phyloP scores from a whole-genome alignment of 2,113 vertebrate species.

The Myodes glareolus region DNA sequence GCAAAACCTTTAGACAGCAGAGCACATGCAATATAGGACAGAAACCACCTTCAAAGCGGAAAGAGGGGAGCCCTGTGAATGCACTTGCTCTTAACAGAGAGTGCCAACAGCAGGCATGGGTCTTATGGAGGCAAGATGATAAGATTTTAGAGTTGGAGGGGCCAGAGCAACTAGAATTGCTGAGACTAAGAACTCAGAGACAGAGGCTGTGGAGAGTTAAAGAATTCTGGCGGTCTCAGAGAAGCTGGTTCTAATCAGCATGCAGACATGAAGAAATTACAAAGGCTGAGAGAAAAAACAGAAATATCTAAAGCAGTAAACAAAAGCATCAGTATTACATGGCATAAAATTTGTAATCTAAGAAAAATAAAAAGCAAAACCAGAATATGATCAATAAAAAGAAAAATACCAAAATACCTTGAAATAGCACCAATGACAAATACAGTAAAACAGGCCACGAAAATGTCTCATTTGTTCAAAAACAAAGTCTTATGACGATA shows the following conservation, averaged over 20 bases:
- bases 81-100: neutral
- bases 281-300: neutral
- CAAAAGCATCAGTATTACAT: neutral
- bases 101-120: neutral
- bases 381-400: neutral
- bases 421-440: neutral
- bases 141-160: neutral
- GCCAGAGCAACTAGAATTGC: neutral
- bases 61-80: neutral
- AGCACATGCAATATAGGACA: neutral
- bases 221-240: neutral
- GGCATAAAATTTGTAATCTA: neutral
- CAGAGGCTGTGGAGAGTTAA: neutral
- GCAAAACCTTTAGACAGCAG: neutral
- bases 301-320: neutral
- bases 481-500: neutral
- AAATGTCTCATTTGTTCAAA: neutral
- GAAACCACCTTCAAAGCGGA: neutral
- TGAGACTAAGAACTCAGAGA: neutral
- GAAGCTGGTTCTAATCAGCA: too few relatives aligned
- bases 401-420: neutral
- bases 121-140: neutral
- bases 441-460: neutral
- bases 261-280: neutral
- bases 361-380: neutral